Evolutionary conservation across 2,113 vertebrate species (phyloP).

Genomic region (Lepisosteus oculatus): DNA sequence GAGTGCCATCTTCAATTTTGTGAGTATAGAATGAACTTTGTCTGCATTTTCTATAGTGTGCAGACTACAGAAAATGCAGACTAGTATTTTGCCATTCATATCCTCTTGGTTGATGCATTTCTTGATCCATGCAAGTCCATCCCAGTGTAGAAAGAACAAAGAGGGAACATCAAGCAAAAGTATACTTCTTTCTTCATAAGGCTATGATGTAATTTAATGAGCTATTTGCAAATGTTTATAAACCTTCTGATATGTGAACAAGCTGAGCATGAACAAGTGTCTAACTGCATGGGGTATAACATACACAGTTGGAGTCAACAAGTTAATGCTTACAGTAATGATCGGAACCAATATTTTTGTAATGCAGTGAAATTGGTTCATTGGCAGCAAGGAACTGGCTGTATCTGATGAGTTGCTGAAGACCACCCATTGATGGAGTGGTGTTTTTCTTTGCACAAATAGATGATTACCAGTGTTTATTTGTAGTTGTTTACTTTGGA

Average conservation of each 20-base stretch:
- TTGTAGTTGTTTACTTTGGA: background rate
- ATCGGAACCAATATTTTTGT: background rate
- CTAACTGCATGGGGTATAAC: background rate
- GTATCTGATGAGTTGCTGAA: too few species aligned
- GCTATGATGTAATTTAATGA: background rate
- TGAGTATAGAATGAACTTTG: too few species aligned
- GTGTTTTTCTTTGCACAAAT: background rate
- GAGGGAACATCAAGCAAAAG: background rate
- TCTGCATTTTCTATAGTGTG: too few species aligned
- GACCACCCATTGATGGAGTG: background rate
- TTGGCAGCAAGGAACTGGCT: too few species aligned
- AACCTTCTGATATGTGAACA: background rate
- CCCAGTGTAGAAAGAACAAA: background rate
- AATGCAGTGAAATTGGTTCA: too few species aligned
- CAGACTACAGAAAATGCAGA: too few species aligned
- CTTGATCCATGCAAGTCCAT: background rate
- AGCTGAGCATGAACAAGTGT: background rate
- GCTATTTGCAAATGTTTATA: conserved; percentile 3
- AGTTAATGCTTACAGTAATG: conserved; percentile 2
- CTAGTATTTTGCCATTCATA: too few species aligned
- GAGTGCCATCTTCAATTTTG: too few species aligned
- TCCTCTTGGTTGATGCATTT: background rate
- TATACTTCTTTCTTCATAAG: background rate
- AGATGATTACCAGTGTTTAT: conserved; percentile 7
- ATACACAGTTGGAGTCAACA: background rate